phyloP scores from a whole-genome alignment of 1,140 invertebrate genomes.

The Oedothorax gibbosus region DNA sequence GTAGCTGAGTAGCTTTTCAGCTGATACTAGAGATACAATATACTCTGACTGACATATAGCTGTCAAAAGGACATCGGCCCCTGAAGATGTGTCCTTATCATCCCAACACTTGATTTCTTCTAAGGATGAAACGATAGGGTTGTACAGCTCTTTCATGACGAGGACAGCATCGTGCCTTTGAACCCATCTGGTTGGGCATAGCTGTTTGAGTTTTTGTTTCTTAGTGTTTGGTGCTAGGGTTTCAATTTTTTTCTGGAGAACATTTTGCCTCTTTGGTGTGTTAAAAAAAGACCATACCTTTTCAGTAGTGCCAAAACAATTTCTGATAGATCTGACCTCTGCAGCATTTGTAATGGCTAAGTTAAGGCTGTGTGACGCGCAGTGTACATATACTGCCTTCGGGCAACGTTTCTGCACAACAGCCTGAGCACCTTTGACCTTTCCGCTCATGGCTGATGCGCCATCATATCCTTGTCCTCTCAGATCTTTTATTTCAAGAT shows the following conservation, averaged over 20 bases:
- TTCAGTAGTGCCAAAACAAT: background rate
- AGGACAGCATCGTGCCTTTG: background rate
- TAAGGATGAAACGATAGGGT: background rate
- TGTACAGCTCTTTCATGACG: background rate
- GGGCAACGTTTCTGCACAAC: background rate
- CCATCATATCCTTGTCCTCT: slow-evolving; percentile 31
- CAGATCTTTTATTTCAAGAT: background rate
- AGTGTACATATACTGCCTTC: slow-evolving; percentile 13
- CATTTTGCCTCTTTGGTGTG: background rate
- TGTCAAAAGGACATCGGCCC: background rate
- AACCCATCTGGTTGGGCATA: background rate
- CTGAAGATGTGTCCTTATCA: background rate
- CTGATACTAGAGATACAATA: background rate
- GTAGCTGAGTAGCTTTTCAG: background rate
- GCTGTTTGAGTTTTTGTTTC: background rate
- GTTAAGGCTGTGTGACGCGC: slow-evolving; percentile 9
- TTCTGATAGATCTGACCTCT: background rate
- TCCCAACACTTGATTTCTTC: background rate
- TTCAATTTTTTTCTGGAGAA: background rate
- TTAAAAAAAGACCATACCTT: background rate
- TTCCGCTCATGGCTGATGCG: slow-evolving; percentile 7
- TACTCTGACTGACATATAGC: background rate
- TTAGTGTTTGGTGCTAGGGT: background rate
- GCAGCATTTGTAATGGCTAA: background rate
- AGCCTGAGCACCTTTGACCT: background rate